Evolutionary conservation across 1,140 invertebrate species (phyloP).

Genomic region (Aphelenchoides avenae): DNA sequence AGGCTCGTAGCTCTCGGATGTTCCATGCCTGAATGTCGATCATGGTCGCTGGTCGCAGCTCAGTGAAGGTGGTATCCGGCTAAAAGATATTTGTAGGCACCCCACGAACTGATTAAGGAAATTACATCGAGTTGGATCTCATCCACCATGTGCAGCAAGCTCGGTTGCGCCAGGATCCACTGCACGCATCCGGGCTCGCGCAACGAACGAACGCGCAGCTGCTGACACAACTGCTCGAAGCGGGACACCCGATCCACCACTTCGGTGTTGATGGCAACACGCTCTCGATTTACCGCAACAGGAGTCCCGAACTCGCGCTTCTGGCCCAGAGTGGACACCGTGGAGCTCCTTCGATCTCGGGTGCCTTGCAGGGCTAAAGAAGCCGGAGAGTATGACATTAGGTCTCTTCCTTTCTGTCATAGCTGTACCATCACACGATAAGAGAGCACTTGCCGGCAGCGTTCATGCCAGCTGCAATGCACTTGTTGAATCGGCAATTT

Average conservation of each 20-base stretch:
- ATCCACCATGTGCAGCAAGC: constrained; percentile 33
- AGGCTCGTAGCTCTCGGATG: constrained; percentile 48
- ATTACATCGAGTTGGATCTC: constrained; percentile 41
- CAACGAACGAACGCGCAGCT: constrained; percentile 30
- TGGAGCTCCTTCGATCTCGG: constrained; percentile 57
- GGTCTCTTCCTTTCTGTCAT: too few relatives aligned
- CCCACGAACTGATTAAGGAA: constrained; percentile 19
- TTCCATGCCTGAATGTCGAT: constrained; percentile 56
- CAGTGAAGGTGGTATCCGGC: constrained; percentile 44
- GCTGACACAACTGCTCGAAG: constrained; percentile 49
- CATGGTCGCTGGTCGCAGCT: constrained; percentile 51
- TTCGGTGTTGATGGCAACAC: constrained; percentile 58
- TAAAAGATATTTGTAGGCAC: too few relatives aligned
- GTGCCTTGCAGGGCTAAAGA: constrained; percentile 64
- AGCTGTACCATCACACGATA: too few relatives aligned
- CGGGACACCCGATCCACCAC: constrained; percentile 60
- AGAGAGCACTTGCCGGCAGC: constrained; percentile 60
- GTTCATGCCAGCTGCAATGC: constrained; percentile 63
- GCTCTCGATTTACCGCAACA: too few relatives aligned
- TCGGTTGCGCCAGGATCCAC: constrained; percentile 35
- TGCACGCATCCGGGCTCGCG: constrained; percentile 42
- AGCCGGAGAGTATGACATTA: too few relatives aligned
- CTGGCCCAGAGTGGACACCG: too few relatives aligned
- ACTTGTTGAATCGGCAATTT: constrained; percentile 62
- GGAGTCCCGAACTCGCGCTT: constrained; percentile 26